These are phyloP conservation scores for Melanaphis sacchari DNA, from an alignment of 1,140 invertebrate genomes.

Conservation along the genomic window DNA sequence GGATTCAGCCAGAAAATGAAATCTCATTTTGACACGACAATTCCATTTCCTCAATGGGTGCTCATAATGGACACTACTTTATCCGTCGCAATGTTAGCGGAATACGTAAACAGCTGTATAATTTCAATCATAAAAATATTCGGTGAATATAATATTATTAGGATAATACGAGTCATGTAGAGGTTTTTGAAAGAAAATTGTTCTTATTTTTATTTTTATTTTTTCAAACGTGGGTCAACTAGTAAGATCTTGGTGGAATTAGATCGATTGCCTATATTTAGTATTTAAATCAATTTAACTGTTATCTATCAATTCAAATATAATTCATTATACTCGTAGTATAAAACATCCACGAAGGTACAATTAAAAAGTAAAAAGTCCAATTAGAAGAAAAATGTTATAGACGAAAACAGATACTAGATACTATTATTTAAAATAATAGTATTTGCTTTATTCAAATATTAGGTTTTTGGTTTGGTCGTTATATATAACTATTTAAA, in stretches of 20 bases:
- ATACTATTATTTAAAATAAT: neutral
- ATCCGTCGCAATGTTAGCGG: conserved; percentile 30
- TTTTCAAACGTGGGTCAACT: neutral
- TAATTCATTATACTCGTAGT: too few relatives aligned
- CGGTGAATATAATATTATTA: conserved; percentile 16
- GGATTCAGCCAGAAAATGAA: conserved; percentile 43
- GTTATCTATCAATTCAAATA: neutral
- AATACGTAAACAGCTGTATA: conserved; percentile 43
- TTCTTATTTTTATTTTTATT: neutral
- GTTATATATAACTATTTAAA: neutral
- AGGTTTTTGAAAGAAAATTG: neutral
- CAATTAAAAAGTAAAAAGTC: neutral
- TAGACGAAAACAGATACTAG: neutral
- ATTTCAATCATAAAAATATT: conserved; percentile 7
- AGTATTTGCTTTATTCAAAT: neutral
- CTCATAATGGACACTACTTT: conserved; percentile 43
- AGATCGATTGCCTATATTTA: neutral
- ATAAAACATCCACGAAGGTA: neutral
- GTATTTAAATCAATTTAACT: neutral
- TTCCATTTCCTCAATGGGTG: conserved; percentile 52
- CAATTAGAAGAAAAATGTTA: neutral
- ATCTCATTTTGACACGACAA: conserved; percentile 57
- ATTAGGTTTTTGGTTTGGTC: neutral
- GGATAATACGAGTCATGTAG: neutral
- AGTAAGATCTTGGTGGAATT: neutral